Evolutionary conservation across 2,797 vertebrate species (phyloP).

Genomic region (Chelonia mydas): DNA sequence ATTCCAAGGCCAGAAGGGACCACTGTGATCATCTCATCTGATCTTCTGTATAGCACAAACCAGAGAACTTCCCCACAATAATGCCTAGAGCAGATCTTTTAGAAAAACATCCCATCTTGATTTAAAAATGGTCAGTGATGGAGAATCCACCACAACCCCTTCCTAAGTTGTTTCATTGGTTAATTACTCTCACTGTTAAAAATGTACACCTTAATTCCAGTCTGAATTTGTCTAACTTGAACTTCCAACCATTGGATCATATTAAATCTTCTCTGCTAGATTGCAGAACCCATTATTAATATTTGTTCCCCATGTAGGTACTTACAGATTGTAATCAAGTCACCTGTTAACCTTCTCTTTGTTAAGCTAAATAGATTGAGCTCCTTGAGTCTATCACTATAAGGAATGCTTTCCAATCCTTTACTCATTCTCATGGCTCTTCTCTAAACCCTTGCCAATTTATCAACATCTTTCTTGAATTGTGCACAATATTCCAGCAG

Average conservation of each 20-base stretch:
- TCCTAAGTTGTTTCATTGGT: background rate
- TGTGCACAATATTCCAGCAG: too few species aligned
- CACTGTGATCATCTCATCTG: background rate
- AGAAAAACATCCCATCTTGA: background rate
- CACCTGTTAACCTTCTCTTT: background rate
- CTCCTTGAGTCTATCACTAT: background rate
- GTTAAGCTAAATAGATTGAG: background rate
- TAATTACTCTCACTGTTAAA: background rate
- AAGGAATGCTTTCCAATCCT: background rate
- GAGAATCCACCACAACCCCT: background rate
- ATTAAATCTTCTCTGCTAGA: background rate
- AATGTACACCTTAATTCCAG: background rate
- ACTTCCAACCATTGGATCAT: background rate
- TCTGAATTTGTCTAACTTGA: background rate
- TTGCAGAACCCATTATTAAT: too few species aligned
- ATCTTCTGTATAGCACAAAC: background rate
- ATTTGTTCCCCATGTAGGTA: background rate
- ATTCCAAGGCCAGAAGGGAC: background rate
- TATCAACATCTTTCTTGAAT: background rate
- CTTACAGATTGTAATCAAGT: background rate
- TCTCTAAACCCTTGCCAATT: background rate
- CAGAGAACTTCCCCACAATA: background rate
- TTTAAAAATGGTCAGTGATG: background rate
- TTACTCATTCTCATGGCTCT: background rate
- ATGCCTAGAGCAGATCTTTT: background rate